These are phyloP conservation scores for Toxotes jaculatrix DNA, from an alignment of 2,113 vertebrate genomes.

Conservation along the genomic window DNA sequence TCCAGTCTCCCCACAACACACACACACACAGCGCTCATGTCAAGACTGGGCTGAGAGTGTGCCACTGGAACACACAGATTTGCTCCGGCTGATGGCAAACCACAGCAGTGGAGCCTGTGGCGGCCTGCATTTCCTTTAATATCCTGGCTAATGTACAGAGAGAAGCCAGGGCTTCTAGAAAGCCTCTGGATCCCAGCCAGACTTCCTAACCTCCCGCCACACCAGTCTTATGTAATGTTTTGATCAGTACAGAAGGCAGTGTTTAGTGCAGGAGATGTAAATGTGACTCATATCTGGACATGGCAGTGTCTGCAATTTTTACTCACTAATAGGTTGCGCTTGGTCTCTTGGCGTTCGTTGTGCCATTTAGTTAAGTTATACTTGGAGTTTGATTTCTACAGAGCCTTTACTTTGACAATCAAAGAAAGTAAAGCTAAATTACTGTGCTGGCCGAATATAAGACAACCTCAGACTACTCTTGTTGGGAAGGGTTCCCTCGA, in stretches of 20 bases:
- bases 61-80: conserved; percentile 79
- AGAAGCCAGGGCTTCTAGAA: conserved; percentile 78
- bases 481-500: neutral
- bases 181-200: conserved; percentile 75
- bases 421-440: neutral
- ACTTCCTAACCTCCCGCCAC: conserved; percentile 70
- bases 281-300: conserved; percentile 63
- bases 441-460: neutral
- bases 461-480: neutral
- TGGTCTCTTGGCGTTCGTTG: conserved; percentile 27
- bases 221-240: conserved; percentile 79
- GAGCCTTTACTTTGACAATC: conserved; percentile 1
- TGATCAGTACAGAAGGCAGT: conserved; percentile 66
- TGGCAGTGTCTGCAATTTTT: conserved; percentile 52
- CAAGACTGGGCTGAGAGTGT: conserved; percentile 70
- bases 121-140: conserved; percentile 84
- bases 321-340: conserved; percentile 36
- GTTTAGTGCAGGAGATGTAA: conserved; percentile 63
- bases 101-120: conserved; percentile 82
- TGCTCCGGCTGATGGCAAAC: conserved; percentile 81
- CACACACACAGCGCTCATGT: conserved; percentile 64
- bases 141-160: conserved; percentile 84
- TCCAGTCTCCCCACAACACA: conserved; percentile 48
- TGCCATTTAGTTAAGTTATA: conserved; percentile 29
- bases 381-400: neutral